Evolutionary conservation across 2,888 invertebrate genomes (phyloP), one percentile per base, ranked within the genome.

Genomic region (Camptogramma bilineatum): DNA sequence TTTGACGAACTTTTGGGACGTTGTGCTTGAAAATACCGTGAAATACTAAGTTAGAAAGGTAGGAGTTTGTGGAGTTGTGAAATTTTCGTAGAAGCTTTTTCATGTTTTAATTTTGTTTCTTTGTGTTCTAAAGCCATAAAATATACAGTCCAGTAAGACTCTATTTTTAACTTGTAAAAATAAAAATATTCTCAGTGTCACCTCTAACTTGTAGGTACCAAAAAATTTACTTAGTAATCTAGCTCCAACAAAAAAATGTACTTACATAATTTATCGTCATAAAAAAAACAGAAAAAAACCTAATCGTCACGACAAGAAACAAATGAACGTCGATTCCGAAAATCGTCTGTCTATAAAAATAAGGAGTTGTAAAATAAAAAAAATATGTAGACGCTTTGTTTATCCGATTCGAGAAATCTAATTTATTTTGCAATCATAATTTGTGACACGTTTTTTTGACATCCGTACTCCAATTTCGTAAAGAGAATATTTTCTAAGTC

Each of bases 1-100:
- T 82, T 83, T 61, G 74, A 71, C 54, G 64, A 68, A 76, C 74
- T 68, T 78, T 77, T 80, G 69, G 75, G 77, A 83, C 80, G 78
- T 73, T 80, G 78, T 86, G 85, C 71, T 82, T 54, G 56, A 52
- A 39, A 60, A 52, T 52, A 34, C 46, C 17, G 66, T 62, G 58
- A 62, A 58, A 56, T 56, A 28, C 58, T 51, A 54, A 57, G 42
- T 28, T 9, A 48, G 46, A 31, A 62, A 66, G 66, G 66, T 66
- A 48, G 21, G 48, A 48, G 56, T 44, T 59, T 39, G 50, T 56
- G 53, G 60, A 47, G 39, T 17, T 52, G 5, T 39, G 28, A 52
- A 42, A 39, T 39, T 39, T 13, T 39, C 34, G 34, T 39, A 39
- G 34, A 46, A 47, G 54, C 18, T 55, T 61, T 47, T 47, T 44